Evolutionary conservation across 2,888 invertebrate genomes (phyloP).

Genomic region (Emesis furor): DNA sequence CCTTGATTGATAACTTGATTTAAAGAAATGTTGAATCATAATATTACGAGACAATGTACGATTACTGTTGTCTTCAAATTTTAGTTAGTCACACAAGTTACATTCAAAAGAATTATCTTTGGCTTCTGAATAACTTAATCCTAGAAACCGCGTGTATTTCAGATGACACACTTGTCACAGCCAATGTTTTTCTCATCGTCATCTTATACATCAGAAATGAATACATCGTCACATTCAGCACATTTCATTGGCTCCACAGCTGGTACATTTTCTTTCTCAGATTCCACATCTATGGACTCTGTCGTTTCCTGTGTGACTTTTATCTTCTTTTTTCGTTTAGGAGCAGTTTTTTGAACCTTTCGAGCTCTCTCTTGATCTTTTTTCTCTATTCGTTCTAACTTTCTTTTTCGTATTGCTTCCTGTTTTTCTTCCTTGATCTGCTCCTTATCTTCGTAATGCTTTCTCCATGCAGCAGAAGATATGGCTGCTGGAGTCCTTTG

Average conservation of each 20-base stretch:
- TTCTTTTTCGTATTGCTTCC: constrained; percentile 71
- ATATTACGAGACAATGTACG: too few relatives aligned
- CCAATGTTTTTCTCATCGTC: constrained; percentile 73
- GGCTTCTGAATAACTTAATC: constrained; percentile 57
- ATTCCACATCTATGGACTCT: constrained; percentile 35
- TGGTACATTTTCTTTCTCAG: constrained; percentile 40
- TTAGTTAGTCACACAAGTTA: constrained; percentile 28
- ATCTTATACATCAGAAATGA: constrained; percentile 74
- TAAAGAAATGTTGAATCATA: too few relatives aligned
- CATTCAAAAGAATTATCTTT: constrained; percentile 63
- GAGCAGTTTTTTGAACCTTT: constrained; percentile 56
- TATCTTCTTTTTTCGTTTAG: constrained; percentile 58
- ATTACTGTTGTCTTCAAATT: background rate
- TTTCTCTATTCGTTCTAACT: constrained; percentile 64
- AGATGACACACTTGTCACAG: constrained; percentile 66
- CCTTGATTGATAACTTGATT: too few relatives aligned
- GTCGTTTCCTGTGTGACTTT: constrained; percentile 18
- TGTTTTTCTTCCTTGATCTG: constrained; percentile 68
- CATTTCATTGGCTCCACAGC: constrained; percentile 50
- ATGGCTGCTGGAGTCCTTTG: constrained; percentile 72
- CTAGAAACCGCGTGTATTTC: constrained; percentile 68
- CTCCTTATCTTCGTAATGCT: constrained; percentile 68
- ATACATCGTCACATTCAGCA: constrained; percentile 66
- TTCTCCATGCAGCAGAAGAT: constrained; percentile 70
- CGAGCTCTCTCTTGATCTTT: constrained; percentile 37